These are phyloP conservation scores for Aurelia aurita DNA, from an alignment of 30 jellyfish, hydroid and myxozoan genomes.

Conservation along the genomic window DNA sequence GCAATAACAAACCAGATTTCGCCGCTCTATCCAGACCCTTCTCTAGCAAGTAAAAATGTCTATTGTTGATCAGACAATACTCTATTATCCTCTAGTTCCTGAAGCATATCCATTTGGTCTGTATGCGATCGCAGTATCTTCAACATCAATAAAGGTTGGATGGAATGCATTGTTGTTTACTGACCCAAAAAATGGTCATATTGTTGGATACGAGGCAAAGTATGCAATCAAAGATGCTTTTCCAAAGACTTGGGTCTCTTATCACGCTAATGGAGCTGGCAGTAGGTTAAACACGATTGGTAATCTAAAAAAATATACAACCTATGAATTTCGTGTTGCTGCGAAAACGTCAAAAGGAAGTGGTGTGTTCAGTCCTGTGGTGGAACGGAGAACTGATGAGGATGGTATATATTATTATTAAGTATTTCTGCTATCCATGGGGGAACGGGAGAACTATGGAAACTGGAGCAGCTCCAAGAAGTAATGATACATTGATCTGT, in stretches of 20 bases:
- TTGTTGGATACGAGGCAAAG: slow-evolving; percentile 9
- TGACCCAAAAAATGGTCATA: neutral
- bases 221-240: neutral
- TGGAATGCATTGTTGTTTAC: neutral
- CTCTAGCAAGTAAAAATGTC: too few relatives aligned
- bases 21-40: too few relatives aligned
- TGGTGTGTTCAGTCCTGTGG: slow-evolving; percentile 44
- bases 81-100: slow-evolving; percentile 1
- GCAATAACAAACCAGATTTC: too few relatives aligned
- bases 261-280: neutral
- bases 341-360: slow-evolving; percentile 59
- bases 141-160: neutral
- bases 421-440: too few relatives aligned
- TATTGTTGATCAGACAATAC: too few relatives aligned
- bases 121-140: neutral
- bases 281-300: neutral
- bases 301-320: neutral
- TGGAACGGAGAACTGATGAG: slow-evolving; percentile 20
- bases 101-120: slow-evolving; percentile 12
- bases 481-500: too few relatives aligned
- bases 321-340: slow-evolving; percentile 34
- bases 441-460: neutral
- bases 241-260: slow-evolving; percentile 25
- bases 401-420: slow-evolving; percentile 6
- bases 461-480: too few relatives aligned